Conservation (phyloP, 2,797 vertebrate genomes). For the Podarcis lilfordi region DNA sequence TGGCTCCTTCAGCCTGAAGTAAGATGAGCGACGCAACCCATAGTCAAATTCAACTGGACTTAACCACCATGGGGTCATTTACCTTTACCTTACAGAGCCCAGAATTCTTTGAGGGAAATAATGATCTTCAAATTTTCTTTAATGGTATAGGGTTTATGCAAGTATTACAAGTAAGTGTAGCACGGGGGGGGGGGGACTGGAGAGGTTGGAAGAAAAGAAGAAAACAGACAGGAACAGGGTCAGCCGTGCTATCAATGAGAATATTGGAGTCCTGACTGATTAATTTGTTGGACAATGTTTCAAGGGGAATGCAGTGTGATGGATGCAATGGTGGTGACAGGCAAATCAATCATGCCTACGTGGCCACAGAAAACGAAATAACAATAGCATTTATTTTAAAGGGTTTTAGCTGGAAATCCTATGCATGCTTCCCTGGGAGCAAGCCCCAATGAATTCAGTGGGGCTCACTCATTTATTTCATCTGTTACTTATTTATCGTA, state of each 20-base stretch:
- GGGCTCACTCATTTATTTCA: background rate
- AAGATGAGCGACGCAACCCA: too few species aligned
- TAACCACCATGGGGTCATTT: too few species aligned
- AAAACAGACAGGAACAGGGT: background rate
- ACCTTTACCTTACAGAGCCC: background rate
- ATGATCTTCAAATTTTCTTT: too few species aligned
- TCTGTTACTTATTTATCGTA: too few species aligned
- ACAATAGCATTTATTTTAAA: constrained; percentile 5
- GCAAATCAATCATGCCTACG: constrained; percentile 25
- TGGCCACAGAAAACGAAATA: constrained; percentile 8
- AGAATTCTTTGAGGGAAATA: too few species aligned
- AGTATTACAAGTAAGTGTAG: background rate
- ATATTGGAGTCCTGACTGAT: constrained; percentile 25
- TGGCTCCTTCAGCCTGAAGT: too few species aligned
- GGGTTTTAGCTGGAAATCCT: background rate
- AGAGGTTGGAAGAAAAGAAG: background rate
- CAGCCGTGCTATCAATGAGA: constrained; percentile 23
- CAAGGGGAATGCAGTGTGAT: constrained; percentile 20
- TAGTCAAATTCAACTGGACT: too few species aligned
- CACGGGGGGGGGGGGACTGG: background rate
- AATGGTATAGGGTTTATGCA: too few species aligned
- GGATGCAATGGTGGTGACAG: constrained; percentile 13
- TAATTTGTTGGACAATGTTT: constrained; percentile 39
- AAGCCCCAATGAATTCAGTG: background rate
- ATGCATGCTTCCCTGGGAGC: background rate